Conservation (phyloP, 2,113 vertebrate species). For the Cololabis saira region DNA sequence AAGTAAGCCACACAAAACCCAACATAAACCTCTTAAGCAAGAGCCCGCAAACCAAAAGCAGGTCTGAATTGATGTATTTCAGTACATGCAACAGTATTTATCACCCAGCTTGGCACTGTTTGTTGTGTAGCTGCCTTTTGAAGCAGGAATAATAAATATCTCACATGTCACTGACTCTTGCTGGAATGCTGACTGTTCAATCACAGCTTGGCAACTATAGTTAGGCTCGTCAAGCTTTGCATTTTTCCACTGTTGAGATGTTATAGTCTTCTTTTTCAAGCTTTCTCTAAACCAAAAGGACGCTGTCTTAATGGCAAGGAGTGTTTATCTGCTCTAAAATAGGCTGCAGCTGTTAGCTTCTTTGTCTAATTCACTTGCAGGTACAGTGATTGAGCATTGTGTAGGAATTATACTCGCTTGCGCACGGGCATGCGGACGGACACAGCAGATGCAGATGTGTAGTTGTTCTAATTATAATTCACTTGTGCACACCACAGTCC, state of each 20-base stretch:
- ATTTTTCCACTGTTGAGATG: neutral
- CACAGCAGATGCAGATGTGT: no score
- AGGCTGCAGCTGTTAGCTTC: no score
- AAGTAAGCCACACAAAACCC: constrained; percentile 76
- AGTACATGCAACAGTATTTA: constrained; percentile 26
- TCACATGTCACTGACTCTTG: neutral
- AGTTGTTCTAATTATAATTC: no score
- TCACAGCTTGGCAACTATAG: neutral
- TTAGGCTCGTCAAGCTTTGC: constrained; percentile 27
- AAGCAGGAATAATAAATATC: neutral
- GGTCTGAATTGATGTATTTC: constrained; percentile 8
- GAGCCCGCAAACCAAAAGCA: constrained; percentile 39
- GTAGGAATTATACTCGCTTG: no score
- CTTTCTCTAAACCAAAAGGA: no score
- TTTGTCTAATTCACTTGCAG: no score
- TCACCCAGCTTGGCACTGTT: constrained; percentile 53
- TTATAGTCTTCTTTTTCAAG: no score
- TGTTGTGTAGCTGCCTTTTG: constrained; percentile 24
- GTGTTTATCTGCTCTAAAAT: no score
- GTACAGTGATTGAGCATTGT: no score
- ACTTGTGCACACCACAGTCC: no score
- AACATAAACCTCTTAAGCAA: constrained; percentile 40
- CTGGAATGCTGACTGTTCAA: neutral
- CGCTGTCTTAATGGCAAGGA: no score
- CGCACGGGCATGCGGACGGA: no score